Conservation (phyloP, 2,888 invertebrate genomes). For the Keiferia lycopersicella region DNA sequence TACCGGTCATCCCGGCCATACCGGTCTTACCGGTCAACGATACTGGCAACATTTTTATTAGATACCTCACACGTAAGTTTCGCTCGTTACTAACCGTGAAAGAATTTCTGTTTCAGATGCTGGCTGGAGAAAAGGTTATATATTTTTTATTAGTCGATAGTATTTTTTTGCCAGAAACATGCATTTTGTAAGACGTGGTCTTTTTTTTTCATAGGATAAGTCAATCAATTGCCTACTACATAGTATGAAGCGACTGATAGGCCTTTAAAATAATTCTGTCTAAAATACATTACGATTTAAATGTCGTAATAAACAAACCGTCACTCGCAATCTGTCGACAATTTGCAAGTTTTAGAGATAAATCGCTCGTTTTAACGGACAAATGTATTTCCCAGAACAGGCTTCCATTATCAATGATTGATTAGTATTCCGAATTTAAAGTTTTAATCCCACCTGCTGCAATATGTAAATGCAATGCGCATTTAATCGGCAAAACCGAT, state of each 20-base stretch:
- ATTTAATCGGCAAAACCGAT: conserved; percentile 51
- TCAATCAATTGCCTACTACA: no score
- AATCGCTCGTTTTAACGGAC: conserved; percentile 3
- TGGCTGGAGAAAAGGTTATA: background rate
- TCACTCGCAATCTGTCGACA: background rate
- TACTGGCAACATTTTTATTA: conserved; percentile 63
- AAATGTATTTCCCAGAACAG: conserved; percentile 4
- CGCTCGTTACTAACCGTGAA: conserved; percentile 30
- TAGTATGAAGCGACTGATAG: no score
- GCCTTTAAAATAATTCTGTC: background rate
- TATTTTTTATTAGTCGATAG: background rate
- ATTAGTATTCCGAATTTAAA: conserved; percentile 23
- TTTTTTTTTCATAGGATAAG: no score
- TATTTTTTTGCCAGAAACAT: background rate
- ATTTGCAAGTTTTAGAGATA: conserved; percentile 2
- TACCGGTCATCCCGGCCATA: conserved; percentile 18
- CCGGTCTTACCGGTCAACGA: conserved; percentile 61
- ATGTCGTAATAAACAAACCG: background rate
- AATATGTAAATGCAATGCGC: conserved; percentile 52
- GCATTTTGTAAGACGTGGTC: background rate
- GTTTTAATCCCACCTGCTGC: conserved; percentile 28
- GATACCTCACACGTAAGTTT: conserved; percentile 76
- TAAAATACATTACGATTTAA: background rate
- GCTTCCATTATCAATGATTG: conserved; percentile 23
- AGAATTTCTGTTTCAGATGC: conserved; percentile 60